Base-by-base conservation (phyloP, 2,888 invertebrate species). In the Sesia bembeciformis region DNA sequence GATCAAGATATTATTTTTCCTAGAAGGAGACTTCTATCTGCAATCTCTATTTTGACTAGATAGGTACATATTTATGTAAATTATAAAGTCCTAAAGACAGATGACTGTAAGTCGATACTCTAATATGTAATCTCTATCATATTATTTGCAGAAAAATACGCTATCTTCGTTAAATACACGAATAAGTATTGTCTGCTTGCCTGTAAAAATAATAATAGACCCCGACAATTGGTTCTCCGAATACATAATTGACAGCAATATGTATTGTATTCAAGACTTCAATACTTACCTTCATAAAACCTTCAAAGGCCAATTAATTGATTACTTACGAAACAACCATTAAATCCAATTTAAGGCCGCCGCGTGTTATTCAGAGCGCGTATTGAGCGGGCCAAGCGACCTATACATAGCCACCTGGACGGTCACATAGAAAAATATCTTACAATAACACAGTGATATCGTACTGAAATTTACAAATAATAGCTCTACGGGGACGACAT, bases 361-460 rank as follows among this genome's bases (percentile, higher is more conserved):
- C 74, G 76, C 67, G 60, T 69, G 67, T 67, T 77, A 76, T 79
- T 79, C 78, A 71, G 68, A 68, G 65, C 70, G 69, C 67, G 77
- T 81, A 83, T 83, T 68, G 81, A 81, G 78, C 82, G 70, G 64
- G 65, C 67, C 71, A 62, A 72, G 60, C 78, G 75, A 86, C 84
- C 84, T 86, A 87, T 88, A 89, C 88, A 88, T 88, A 88, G 87
- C 83, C 87, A 88, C 81, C 87, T 87, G 86, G 87, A 83, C 80
- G 81, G 84, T 85, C 87, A 87, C 88, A 88, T 88, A 88, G 86
- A 87, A 83, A 86, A 78, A 72, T 66, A 58, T 53, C 59, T 71
- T 66, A 76, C 52, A 40, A 52, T 6, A 64, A 63, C 62, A 78
- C 70, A 86, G 78, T 72, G 63, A 59, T 68, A 77, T 64, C 60